phyloP scores from a whole-genome alignment of 1,140 invertebrate genomes.

The Calephelis virginiensis region DNA sequence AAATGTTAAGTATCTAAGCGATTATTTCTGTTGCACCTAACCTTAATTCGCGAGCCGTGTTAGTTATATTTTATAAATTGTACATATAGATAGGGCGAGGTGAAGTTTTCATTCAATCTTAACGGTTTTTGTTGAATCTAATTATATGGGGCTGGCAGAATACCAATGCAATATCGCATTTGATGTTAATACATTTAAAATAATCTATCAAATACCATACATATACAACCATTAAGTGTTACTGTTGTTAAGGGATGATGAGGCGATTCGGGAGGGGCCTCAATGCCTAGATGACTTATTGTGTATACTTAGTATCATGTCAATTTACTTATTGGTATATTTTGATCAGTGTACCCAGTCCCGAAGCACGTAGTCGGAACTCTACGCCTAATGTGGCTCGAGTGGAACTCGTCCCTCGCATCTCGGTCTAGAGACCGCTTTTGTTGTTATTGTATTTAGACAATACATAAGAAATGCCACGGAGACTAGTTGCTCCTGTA shows the following conservation, averaged over 20 bases:
- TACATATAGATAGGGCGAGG: slow-evolving; percentile 73
- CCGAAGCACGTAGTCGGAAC: slow-evolving; percentile 14
- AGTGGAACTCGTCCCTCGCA: slow-evolving; percentile 54
- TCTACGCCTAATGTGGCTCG: slow-evolving; percentile 11
- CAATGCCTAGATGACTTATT: slow-evolving; percentile 14
- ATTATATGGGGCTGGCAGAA: slow-evolving; percentile 51
- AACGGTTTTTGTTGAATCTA: slow-evolving; percentile 67
- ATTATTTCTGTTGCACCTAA: slow-evolving; percentile 72
- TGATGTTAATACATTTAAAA: slow-evolving; percentile 44
- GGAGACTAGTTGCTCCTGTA: slow-evolving; percentile 44
- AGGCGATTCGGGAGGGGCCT: slow-evolving; percentile 32
- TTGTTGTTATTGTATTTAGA: slow-evolving; percentile 49
- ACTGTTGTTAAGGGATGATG: slow-evolving; percentile 41
- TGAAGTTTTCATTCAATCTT: slow-evolving; percentile 59
- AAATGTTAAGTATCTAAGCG: slow-evolving; percentile 69
- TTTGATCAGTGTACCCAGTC: slow-evolving; percentile 9
- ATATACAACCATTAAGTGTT: slow-evolving; percentile 55
- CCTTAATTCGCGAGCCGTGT: slow-evolving; percentile 68
- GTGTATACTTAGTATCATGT: slow-evolving; percentile 15
- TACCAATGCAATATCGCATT: slow-evolving; percentile 66
- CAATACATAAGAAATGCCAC: slow-evolving; percentile 45
- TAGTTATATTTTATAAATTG: slow-evolving; percentile 68
- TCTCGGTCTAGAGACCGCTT: slow-evolving; percentile 46
- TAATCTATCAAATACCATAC: slow-evolving; percentile 55
- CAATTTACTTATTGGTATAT: slow-evolving; percentile 14